These are phyloP conservation scores for Watsonalla binaria DNA, from an alignment of 2,888 invertebrate species.

Conservation along the genomic window DNA sequence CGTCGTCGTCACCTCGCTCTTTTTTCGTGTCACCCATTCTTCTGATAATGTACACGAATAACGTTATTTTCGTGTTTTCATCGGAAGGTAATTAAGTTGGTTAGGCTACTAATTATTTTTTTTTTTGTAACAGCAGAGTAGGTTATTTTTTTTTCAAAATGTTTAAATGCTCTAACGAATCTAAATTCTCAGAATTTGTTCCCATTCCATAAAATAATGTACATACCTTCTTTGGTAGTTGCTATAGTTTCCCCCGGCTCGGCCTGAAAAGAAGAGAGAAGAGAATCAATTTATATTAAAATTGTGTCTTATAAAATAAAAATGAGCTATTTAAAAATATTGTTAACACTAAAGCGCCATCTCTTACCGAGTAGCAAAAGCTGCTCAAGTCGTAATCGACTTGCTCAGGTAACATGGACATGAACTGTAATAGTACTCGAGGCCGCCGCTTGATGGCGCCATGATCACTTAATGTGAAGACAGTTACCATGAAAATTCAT, in stretches of 20 bases:
- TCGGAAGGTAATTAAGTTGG: background rate
- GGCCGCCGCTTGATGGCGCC: slow-evolving; percentile 79
- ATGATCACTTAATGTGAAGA: slow-evolving; percentile 80
- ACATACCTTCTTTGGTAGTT: slow-evolving; percentile 90
- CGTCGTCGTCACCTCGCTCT: slow-evolving; percentile 92
- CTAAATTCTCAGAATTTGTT: too few relatives aligned
- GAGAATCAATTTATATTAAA: background rate
- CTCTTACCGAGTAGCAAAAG: slow-evolving; percentile 72
- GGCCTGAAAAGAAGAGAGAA: slow-evolving; percentile 70
- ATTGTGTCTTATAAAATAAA: too few relatives aligned
- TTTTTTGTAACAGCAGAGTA: background rate
- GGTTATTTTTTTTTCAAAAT: too few relatives aligned
- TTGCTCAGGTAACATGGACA: slow-evolving; percentile 47
- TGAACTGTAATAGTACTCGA: slow-evolving; percentile 66
- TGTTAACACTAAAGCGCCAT: slow-evolving; percentile 44
- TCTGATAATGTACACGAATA: slow-evolving; percentile 74
- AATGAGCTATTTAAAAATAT: too few relatives aligned
- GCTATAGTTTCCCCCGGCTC: slow-evolving; percentile 88
- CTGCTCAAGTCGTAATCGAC: slow-evolving; percentile 31
- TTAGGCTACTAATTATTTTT: background rate
- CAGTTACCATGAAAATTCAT: slow-evolving; percentile 82
- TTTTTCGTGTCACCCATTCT: slow-evolving; percentile 95
- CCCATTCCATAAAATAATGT: background rate
- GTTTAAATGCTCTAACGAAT: too few relatives aligned
- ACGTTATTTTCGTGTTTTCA: background rate